Percentiles rank a stretch among this genome's conserved stretches.
These are phyloP conservation scores for Plecotus auritus DNA, from an alignment of 2,113 vertebrate species.

Conservation along the genomic window DNA sequence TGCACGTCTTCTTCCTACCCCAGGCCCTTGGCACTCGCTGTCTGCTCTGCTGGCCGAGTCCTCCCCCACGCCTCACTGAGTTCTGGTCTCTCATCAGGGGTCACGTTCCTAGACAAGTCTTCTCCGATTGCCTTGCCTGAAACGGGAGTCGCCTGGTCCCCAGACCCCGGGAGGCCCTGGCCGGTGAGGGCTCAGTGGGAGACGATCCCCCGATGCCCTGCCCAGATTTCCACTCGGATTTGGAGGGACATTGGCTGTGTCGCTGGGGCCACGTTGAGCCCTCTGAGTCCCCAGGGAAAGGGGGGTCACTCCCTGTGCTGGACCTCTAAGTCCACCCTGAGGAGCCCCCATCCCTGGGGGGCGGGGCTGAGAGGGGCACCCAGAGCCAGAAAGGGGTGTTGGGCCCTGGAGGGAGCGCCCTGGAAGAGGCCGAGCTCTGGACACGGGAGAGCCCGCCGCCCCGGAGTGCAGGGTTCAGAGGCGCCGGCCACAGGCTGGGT, in stretches of 20 bases:
- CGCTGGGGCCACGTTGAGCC: rapidly evolving
- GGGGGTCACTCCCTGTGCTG: not conserved
- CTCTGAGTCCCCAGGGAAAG: not conserved
- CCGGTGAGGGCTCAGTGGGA: not conserved
- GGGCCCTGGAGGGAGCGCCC: too few species aligned
- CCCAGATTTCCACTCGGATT: not conserved
- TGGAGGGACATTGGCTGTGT: not conserved
- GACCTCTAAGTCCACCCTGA: not conserved
- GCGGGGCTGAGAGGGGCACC: not conserved
- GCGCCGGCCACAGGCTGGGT: not conserved
- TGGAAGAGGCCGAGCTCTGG: too few species aligned
- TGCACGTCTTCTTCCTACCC: not conserved
- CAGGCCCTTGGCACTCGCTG: not conserved
- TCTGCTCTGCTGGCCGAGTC: not conserved
- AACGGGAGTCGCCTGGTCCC: rapidly evolving
- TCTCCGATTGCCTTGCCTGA: not conserved
- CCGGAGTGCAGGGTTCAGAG: not conserved
- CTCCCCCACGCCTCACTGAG: not conserved
- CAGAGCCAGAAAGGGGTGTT: rapidly evolving
- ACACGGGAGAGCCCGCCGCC: rapidly evolving
- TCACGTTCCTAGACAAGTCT: not conserved
- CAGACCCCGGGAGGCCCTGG: not conserved
- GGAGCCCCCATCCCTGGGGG: not conserved
- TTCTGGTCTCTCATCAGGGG: not conserved
- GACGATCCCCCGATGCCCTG: too few species aligned